Evolutionary conservation across 2,797 vertebrate species (phyloP), one percentile per base, ranked within the genome.

Genomic region (Dendrocincla tyrannina): DNA sequence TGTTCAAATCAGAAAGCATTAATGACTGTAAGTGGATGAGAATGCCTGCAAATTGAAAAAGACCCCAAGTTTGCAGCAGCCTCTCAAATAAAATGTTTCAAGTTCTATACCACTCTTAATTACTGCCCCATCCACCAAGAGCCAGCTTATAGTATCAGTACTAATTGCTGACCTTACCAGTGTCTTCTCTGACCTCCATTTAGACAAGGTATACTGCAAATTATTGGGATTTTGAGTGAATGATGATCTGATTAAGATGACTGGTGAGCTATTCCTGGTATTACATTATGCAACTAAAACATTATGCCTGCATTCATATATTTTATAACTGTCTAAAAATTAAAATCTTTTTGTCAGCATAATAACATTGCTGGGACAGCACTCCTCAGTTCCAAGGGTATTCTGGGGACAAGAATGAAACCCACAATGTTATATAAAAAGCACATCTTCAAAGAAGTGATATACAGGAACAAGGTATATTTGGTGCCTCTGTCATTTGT

Each of bases 371-470:
- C 76, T 87, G 85, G 83, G 85, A 94, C 80, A 95, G 75, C 74
- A 85, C 27, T 96, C 90, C 75, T 95, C 41, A 69, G 64, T 92
- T 97, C 94, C 95, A 97, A 98, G 96, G 93, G 62, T 91, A 87
- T 92, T 88, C 82, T 90, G 93, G 73, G 73, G 73, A 86, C 83
- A 95, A 56, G 93, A 96, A 60, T 50, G 60, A 97, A 91, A 89
- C 86, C 82, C 89, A 97, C 96, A 79, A 20, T 85, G 92, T 96
- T 98, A 95, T 72, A 96, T 87, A 95, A 95, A 97, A 97, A 95
- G 74, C n/a, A 96, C 42, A 78, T 59, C 93, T 52, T 84, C 85
- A 79, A 94, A 94, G 73, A 95, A 80, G 55, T 87, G 77, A 96
- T 95, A 91, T 64, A 88, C 17, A 92, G 80, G 73, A 95, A 82